phyloP scores from a whole-genome alignment of 2,797 vertebrate genomes.

The Brotula barbata region DNA sequence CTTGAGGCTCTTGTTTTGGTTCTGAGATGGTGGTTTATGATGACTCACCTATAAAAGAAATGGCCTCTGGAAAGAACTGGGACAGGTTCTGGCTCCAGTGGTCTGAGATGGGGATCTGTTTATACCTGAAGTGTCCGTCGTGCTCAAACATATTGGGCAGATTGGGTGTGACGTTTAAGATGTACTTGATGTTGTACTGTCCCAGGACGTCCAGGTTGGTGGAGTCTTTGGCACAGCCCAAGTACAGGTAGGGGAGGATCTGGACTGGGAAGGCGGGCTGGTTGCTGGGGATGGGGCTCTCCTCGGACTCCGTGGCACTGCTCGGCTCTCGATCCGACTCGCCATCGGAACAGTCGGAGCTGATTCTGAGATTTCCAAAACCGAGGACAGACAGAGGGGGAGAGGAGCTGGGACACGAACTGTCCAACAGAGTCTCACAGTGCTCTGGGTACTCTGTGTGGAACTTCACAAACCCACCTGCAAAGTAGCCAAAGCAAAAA shows the following conservation, averaged over 20 bases:
- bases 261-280: constrained; percentile 97
- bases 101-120: constrained; percentile 99
- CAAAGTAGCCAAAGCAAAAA: constrained; percentile 33
- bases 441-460: constrained; percentile 91
- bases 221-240: constrained; percentile 99
- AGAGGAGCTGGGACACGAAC: constrained; percentile 89
- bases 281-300: constrained; percentile 92
- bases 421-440: constrained; percentile 95
- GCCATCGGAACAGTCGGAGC: constrained; percentile 94
- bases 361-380: constrained; percentile 93
- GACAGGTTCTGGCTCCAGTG: constrained; percentile 99
- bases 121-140: constrained; percentile 96
- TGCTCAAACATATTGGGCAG: constrained; percentile 98
- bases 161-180: constrained; percentile 98
- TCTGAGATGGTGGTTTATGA: constrained; percentile 1
- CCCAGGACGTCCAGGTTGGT: constrained; percentile 95
- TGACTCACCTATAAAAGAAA: constrained; percentile 94
- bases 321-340: constrained; percentile 94
- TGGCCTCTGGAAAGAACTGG: constrained; percentile 99
- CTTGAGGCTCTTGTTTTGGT: too few relatives aligned
- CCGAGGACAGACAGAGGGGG: constrained; percentile 90
- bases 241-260: constrained; percentile 95
- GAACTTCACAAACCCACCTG: constrained; percentile 97
- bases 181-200: constrained; percentile 98
- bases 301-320: constrained; percentile 94